phyloP scores from a whole-genome alignment of 2,113 vertebrate genomes.

The Tinamus guttatus region DNA sequence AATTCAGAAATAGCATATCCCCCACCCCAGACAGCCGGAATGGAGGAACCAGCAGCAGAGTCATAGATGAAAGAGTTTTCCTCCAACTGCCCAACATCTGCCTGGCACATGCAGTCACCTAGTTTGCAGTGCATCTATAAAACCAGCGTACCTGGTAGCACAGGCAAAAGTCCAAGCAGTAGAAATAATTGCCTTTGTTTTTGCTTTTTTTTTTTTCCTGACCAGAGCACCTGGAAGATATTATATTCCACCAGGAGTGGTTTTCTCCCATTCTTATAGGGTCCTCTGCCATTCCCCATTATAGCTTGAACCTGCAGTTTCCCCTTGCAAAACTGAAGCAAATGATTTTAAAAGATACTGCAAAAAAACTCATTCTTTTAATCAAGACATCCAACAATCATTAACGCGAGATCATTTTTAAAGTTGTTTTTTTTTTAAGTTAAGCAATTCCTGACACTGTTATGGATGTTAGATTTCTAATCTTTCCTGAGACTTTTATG shows the following conservation, averaged over 20 bases:
- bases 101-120: accelerated
- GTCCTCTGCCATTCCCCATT: background rate
- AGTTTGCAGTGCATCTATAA: background rate
- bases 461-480: background rate
- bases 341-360: background rate
- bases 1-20: background rate
- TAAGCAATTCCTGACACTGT: background rate
- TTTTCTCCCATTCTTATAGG: background rate
- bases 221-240: background rate
- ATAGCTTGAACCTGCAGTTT: background rate
- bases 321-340: background rate
- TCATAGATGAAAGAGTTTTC: background rate
- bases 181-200: background rate
- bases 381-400: background rate
- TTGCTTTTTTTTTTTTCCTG: background rate
- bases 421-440: background rate
- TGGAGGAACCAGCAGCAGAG: background rate
- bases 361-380: background rate
- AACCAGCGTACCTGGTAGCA: background rate
- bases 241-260: background rate
- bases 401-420: background rate
- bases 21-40: background rate
- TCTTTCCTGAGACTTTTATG: background rate
- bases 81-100: accelerated
- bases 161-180: background rate